A percentile compares a stretch with the other conserved stretches of the same genome.
These are phyloP conservation scores for Heptranchias perlo DNA, from an alignment of 2,113 vertebrate species.

Conservation along the genomic window DNA sequence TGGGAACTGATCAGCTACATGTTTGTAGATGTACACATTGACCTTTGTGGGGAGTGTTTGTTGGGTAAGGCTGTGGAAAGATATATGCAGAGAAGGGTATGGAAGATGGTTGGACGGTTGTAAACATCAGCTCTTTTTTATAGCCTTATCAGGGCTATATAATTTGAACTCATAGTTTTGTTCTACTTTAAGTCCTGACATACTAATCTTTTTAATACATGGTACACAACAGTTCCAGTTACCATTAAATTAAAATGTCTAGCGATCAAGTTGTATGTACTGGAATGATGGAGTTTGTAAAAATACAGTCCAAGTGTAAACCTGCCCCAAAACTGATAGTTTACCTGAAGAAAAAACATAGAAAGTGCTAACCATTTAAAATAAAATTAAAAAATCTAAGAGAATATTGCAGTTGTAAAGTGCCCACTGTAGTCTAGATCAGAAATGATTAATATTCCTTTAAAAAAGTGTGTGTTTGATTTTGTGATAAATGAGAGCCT, in stretches of 20 bases:
- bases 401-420: neutral
- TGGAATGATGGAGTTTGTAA: neutral
- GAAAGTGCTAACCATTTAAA: neutral
- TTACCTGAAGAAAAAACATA: neutral
- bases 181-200: neutral
- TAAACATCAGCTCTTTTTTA: neutral
- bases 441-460: neutral
- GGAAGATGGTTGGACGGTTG: too few species aligned
- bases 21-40: neutral
- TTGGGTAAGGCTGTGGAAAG: too few species aligned
- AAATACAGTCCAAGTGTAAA: neutral
- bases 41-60: too few species aligned
- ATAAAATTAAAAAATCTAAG: neutral
- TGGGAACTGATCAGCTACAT: neutral
- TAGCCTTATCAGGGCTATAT: neutral
- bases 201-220: neutral
- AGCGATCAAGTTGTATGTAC: neutral
- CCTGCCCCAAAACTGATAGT: neutral
- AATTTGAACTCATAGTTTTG: neutral
- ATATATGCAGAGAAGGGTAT: too few species aligned
- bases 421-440: neutral
- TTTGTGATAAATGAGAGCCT: neutral
- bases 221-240: neutral
- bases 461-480: neutral
- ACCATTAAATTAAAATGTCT: neutral